Percentiles rank a stretch among this genome's conserved stretches.
Conservation (phyloP, 30 jellyfish, hydroid and myxozoan genomes). For the Aurelia sp. region DNA sequence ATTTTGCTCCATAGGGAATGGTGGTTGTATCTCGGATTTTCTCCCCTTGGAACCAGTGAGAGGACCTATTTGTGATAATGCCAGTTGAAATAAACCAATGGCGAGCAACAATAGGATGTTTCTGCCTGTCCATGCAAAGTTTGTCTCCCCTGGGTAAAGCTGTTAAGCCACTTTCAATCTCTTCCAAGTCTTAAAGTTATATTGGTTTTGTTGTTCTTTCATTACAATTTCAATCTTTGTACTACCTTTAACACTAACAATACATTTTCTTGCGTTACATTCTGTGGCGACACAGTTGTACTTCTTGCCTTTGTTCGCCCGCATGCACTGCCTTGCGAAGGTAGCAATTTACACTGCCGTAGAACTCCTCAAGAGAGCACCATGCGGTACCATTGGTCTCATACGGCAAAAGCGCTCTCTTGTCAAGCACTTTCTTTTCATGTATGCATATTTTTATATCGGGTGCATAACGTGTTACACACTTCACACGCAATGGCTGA, state of each 20-base stretch:
- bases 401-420: not conserved
- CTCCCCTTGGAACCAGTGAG: too few relatives aligned
- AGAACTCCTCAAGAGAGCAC: slow-evolving; percentile 17
- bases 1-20: too few relatives aligned
- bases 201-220: slow-evolving; percentile 22
- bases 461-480: slow-evolving; percentile 50
- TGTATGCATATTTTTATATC: slow-evolving; percentile 12
- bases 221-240: slow-evolving; percentile 22
- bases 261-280: slow-evolving; percentile 4
- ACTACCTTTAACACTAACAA: slow-evolving; percentile 21
- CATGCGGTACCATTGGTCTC: not conserved
- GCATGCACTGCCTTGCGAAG: slow-evolving; percentile 20
- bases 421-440: slow-evolving; percentile 15
- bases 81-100: not conserved
- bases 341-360: not conserved
- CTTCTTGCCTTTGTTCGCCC: slow-evolving; percentile 29
- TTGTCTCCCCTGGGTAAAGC: not conserved
- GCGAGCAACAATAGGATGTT: not conserved
- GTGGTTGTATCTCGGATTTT: too few relatives aligned
- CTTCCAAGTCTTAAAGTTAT: not conserved
- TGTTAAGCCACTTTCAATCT: slow-evolving; percentile 27
- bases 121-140: slow-evolving; percentile 12
- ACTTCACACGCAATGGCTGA: slow-evolving; percentile 56
- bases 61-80: too few relatives aligned
- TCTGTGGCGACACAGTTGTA: slow-evolving; percentile 7